Base-by-base conservation (phyloP, 2,888 invertebrate species). In the Chironomus riparius region DNA sequence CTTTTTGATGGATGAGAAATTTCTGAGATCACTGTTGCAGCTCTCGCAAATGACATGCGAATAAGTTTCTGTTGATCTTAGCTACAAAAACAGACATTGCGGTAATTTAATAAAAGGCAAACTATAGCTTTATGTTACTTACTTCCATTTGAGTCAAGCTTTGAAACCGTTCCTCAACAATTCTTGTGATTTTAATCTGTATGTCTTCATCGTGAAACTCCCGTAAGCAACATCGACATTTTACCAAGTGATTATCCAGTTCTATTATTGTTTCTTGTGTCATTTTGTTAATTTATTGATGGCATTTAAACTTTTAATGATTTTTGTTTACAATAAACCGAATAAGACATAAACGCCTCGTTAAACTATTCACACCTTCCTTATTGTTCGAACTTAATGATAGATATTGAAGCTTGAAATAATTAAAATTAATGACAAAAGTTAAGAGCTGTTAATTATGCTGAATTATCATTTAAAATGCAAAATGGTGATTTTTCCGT, bases 121-220 rank as follows among this genome's bases (percentile, higher is more conserved):
- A 48, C 4, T 62, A 48, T 48, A 13, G 15, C 5, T 22, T 2
- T 2, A 10, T 62, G 4, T 62, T 7, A 24, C 0, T 71, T 28
- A 71, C 71, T 6, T 47, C 18, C 13, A 71, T 28, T 28, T 50
- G 21, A 1, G 71, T 74, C 13, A 74, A 24, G 2, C 48, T 28
- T 13, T 47, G 18, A 15, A 74, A 74, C 21, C 74, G 7, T n/a
- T 18, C 12, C 12, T 21, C 18, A 3, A 74, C 68, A 3, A 47
- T 48, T 24, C 47, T 10, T 1, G 74, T 74, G 4, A 74, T 74
- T 28, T 68, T 74, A 24, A 74, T 65, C 13, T 74, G 74, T 13
- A 48, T 18, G 12, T 74, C 74, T 7, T 74, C 74, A 2, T 28
- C 21, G 7, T 74, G 68, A 48, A 74, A 74, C 4, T 74, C 22